Conservation (phyloP, 2,888 invertebrate genomes). For the Pecten maximus region DNA sequence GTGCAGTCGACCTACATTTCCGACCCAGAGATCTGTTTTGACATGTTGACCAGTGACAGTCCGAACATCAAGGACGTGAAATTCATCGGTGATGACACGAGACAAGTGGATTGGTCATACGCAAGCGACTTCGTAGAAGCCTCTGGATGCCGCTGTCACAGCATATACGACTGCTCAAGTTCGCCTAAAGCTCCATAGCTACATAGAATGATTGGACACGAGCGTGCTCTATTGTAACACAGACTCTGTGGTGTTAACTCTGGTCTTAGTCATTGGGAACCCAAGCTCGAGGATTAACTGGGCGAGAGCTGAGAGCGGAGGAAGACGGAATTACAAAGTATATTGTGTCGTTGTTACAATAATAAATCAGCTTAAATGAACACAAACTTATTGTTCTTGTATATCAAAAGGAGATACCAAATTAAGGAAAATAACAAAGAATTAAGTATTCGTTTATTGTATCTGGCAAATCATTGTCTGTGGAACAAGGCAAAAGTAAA, state of each 20-base stretch:
- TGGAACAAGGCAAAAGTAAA: too few relatives aligned
- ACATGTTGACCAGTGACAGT: conserved; percentile 52
- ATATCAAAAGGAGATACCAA: too few relatives aligned
- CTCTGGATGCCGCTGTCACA: conserved; percentile 47
- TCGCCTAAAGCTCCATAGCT: conserved; percentile 56
- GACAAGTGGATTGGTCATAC: conserved; percentile 47
- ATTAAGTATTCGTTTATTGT: too few relatives aligned
- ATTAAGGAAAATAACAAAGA: too few relatives aligned
- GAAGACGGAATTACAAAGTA: conserved; percentile 63
- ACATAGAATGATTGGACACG: conserved; percentile 43
- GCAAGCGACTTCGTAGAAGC: background rate
- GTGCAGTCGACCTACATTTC: conserved; percentile 47
- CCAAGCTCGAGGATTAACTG: conserved; percentile 72
- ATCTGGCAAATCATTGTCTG: too few relatives aligned
- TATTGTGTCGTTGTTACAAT: too few relatives aligned
- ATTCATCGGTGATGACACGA: conserved; percentile 54
- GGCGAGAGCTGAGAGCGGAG: conserved; percentile 81
- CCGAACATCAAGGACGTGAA: conserved; percentile 51
- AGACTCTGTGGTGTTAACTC: conserved; percentile 57
- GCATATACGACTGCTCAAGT: conserved; percentile 59
- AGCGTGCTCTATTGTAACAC: conserved; percentile 55
- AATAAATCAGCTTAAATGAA: too few relatives aligned
- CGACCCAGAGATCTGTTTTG: conserved; percentile 52
- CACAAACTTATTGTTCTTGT: too few relatives aligned
- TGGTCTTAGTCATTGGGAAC: conserved; percentile 51